Evolutionary conservation across 2,888 invertebrate genomes (phyloP).

Genomic region (Axea sp.): DNA sequence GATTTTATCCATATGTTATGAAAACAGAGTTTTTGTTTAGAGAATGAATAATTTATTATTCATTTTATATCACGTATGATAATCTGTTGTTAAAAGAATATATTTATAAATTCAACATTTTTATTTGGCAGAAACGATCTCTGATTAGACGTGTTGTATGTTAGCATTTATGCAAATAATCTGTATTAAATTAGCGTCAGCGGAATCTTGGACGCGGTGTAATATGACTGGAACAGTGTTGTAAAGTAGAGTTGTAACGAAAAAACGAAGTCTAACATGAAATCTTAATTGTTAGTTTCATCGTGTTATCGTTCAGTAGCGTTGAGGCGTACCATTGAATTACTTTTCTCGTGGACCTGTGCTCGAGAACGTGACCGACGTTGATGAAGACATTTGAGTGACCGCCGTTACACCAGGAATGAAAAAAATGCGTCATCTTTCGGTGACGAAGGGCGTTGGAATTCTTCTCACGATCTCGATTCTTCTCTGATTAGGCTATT

Average conservation of each 20-base stretch:
- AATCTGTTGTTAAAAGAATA: too few relatives aligned
- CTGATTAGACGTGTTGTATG: slow-evolving; percentile 7
- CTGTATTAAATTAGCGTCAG: slow-evolving; percentile 17
- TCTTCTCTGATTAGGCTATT: slow-evolving; percentile 52
- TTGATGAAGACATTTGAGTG: slow-evolving; percentile 60
- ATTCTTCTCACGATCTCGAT: slow-evolving; percentile 54
- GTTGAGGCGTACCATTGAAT: slow-evolving; percentile 57
- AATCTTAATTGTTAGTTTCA: slow-evolving; percentile 74
- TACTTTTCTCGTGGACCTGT: slow-evolving; percentile 52
- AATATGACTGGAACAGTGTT: slow-evolving; percentile 16
- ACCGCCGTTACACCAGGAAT: slow-evolving; percentile 21
- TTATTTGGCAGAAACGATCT: too few relatives aligned
- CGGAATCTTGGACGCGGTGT: slow-evolving; percentile 11
- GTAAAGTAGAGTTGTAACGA: slow-evolving; percentile 5
- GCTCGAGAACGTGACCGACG: slow-evolving; percentile 53
- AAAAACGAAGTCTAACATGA: slow-evolving; percentile 58
- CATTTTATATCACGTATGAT: too few relatives aligned
- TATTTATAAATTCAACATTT: too few relatives aligned
- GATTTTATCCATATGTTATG: too few relatives aligned
- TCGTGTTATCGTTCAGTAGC: slow-evolving; percentile 65
- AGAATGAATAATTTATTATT: too few relatives aligned
- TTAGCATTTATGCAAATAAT: slow-evolving; percentile 45
- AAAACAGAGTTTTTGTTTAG: too few relatives aligned
- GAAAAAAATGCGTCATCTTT: slow-evolving; percentile 46
- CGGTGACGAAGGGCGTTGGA: slow-evolving; percentile 37